Conservation (phyloP, 2,113 vertebrate genomes). For the Nothocercus julius region DNA sequence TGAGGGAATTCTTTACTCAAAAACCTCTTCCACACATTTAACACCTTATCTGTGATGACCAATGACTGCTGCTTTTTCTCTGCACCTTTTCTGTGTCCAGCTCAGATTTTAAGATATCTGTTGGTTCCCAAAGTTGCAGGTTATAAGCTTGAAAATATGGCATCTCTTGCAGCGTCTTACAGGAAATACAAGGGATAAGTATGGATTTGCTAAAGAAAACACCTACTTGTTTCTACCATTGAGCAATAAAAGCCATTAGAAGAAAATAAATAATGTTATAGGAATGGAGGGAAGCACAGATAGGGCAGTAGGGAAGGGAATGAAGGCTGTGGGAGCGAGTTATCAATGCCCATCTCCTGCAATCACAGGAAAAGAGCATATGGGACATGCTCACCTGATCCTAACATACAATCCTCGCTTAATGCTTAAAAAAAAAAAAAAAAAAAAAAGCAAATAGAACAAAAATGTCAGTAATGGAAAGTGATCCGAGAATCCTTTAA, state of each 20-base stretch:
- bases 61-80: not conserved
- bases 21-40: not conserved
- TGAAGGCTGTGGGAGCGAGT: not conserved
- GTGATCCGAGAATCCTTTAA: not conserved
- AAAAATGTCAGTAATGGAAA: not conserved
- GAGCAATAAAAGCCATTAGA: not conserved
- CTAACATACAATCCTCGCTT: constrained; percentile 43
- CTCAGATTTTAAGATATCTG: not conserved
- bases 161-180: not conserved
- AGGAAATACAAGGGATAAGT: not conserved
- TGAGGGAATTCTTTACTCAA: not conserved
- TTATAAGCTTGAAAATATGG: constrained; percentile 22
- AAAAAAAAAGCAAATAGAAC: constrained; percentile 14
- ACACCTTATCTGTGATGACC: not conserved
- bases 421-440: not conserved
- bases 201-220: not conserved
- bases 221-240: not conserved
- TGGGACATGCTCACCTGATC: constrained; percentile 65
- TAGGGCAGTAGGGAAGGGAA: not conserved
- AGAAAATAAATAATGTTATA: not conserved
- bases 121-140: not conserved
- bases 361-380: constrained; percentile 12
- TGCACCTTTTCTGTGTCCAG: not conserved
- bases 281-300: not conserved
- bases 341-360: constrained; percentile 33